These are phyloP conservation scores for Chrysopilus asiliformis DNA, from an alignment of 2,888 invertebrate genomes.

Conservation along the genomic window DNA sequence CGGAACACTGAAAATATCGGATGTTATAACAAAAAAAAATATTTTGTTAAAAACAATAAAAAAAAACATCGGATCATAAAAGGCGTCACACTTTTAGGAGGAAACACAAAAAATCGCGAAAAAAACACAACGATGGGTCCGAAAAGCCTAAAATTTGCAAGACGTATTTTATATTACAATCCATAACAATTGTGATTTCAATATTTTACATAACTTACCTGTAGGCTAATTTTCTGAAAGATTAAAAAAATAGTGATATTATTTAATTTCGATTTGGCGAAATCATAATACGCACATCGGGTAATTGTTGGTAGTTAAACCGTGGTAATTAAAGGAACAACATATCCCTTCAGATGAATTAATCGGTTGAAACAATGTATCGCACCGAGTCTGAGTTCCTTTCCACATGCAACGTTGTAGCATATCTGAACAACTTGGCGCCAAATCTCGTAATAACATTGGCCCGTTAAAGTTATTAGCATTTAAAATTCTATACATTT, in stretches of 20 bases:
- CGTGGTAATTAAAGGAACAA: constrained; percentile 51
- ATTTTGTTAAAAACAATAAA: constrained; percentile 3
- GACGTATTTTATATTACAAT: too few relatives aligned
- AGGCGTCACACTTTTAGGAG: not conserved
- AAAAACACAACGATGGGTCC: not conserved
- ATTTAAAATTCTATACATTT: constrained; percentile 17
- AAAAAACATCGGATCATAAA: constrained; percentile 2
- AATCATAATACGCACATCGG: constrained; percentile 24
- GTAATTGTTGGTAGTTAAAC: constrained; percentile 27
- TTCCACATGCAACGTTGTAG: constrained; percentile 47
- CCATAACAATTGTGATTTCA: too few relatives aligned
- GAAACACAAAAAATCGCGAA: not conserved
- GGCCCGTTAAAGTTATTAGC: constrained; percentile 18
- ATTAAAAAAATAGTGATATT: too few relatives aligned
- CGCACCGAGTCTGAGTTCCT: constrained; percentile 39
- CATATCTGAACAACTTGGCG: constrained; percentile 40
- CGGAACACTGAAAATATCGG: constrained; percentile 31
- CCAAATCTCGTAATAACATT: constrained; percentile 24
- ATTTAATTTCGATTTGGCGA: too few relatives aligned
- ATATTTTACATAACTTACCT: too few relatives aligned
- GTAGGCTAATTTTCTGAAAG: too few relatives aligned
- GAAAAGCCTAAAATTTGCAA: too few relatives aligned
- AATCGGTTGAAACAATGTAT: constrained; percentile 38
- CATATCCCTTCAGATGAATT: constrained; percentile 42
- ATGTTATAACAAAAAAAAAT: too few relatives aligned